phyloP scores from a whole-genome alignment of 1,140 invertebrate species.

The Batillaria attramentaria region DNA sequence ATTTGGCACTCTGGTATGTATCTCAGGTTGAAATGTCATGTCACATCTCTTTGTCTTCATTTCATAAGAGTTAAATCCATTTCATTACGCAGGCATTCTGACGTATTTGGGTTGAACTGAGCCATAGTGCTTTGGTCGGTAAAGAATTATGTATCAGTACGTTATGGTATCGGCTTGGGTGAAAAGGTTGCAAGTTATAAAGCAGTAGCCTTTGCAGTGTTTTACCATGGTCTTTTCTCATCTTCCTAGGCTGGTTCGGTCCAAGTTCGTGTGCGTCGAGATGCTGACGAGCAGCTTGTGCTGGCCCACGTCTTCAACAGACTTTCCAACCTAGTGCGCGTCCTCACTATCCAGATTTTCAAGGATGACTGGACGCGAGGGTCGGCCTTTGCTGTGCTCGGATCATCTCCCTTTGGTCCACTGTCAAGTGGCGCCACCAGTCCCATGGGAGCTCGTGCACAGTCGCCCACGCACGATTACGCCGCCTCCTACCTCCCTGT shows the following conservation, averaged over 20 bases:
- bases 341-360: conserved; percentile 77
- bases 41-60: too few relatives aligned
- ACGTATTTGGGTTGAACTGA: too few relatives aligned
- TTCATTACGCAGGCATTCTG: too few relatives aligned
- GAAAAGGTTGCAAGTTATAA: too few relatives aligned
- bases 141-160: too few relatives aligned
- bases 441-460: background rate
- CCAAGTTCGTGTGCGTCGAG: conserved; percentile 77
- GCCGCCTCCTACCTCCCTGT: conserved; percentile 18
- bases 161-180: too few relatives aligned
- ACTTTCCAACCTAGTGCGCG: conserved; percentile 75
- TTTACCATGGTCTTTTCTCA: background rate
- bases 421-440: background rate
- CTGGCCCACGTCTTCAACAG: conserved; percentile 77
- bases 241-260: conserved; percentile 76
- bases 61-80: too few relatives aligned
- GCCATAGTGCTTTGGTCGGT: too few relatives aligned
- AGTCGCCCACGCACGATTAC: conserved; percentile 28
- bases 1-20: conserved; percentile 77
- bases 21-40: too few relatives aligned
- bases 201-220: too few relatives aligned
- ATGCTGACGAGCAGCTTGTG: conserved; percentile 80
- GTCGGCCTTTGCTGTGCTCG: conserved; percentile 21
- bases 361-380: conserved; percentile 73
- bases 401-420: conserved; percentile 25